Evolutionary conservation across 2,113 vertebrate genomes (phyloP).

Genomic region (Procavia capensis): DNA sequence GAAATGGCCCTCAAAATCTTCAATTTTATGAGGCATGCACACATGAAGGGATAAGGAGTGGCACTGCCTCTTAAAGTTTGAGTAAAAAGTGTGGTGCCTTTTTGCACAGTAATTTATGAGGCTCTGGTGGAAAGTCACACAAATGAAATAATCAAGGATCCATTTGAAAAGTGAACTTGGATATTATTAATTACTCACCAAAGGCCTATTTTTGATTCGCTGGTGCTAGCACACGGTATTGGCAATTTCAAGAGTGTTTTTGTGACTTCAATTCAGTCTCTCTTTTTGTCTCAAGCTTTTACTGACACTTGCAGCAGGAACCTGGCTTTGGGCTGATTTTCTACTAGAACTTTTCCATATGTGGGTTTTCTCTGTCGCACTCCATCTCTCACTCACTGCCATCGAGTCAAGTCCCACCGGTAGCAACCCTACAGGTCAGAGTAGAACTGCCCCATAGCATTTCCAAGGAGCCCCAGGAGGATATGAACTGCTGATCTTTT

Average conservation of each 20-base stretch:
- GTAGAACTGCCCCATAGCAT: too few relatives aligned
- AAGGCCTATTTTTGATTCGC: not conserved
- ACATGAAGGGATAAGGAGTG: not conserved
- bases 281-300: constrained; percentile 45
- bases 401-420: too few relatives aligned
- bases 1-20: not conserved
- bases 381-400: constrained; percentile 33
- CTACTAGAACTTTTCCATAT: not conserved
- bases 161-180: constrained; percentile 35
- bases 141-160: constrained; percentile 38
- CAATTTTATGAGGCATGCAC: not conserved
- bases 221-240: not conserved
- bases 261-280: constrained; percentile 3
- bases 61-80: not conserved
- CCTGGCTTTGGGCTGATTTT: constrained; percentile 36
- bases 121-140: not conserved
- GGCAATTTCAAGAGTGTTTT: constrained; percentile 27
- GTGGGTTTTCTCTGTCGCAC: not conserved
- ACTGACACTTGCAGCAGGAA: constrained; percentile 21
- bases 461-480: too few relatives aligned
- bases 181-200: not conserved
- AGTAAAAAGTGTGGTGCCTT: not conserved
- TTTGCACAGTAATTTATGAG: constrained; percentile 20
- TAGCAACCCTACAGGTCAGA: too few relatives aligned
- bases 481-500: too few relatives aligned